Base-by-base conservation (phyloP, 2,113 vertebrate species). In the Gobio gobio region DNA sequence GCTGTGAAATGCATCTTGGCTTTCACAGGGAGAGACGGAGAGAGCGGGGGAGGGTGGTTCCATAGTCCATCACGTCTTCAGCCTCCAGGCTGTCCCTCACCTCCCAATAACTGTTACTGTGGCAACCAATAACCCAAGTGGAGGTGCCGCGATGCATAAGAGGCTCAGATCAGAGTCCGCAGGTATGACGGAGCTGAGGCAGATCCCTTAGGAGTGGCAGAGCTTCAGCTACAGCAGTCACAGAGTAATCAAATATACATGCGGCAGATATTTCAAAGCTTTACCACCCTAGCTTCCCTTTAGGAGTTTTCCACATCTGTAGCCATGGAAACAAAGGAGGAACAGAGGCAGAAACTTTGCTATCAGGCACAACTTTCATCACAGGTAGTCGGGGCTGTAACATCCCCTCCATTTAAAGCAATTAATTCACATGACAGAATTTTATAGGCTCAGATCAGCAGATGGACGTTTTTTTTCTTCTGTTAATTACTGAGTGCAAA, bases 241-340 rank as follows among this genome's bases (percentile, higher is more conserved):
- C 61, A 43, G n/a, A 33, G 49, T 24, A 59, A 80, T 80, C 68
- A 84, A 84, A 77, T 76, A 88, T 72, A 59, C 87, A 81, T 66
- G 74, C 43, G 26, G 13, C 49, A 45, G 72, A 74, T 64, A 84
- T 82, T 84, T 86, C 29, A 61, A 84, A 76, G 68, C 80, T 24
- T 77, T 10, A n/a, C 26, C 64, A 64, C n/a, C 36, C 33, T 13
- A 36, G 59, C 58, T 43, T 76, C 61, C 79, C 59, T 68, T 84
- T 18, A 61, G 24, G 26, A 10, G 40, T 40, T 81, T 49, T 24
- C 72, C 73, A 78, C 81, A 80, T 63, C 70, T 87, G 88, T 89
- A 87, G 26, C 72, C 86, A 89, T 87, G 88, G 88, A 80, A 89
- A 89, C 88, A 89, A 86, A 83, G 61, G 76, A 72, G 40, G 77